Evolutionary conservation across 2,888 invertebrate genomes (phyloP), one percentile per base, ranked within the genome.

Genomic region (Invenusta paracnida): DNA sequence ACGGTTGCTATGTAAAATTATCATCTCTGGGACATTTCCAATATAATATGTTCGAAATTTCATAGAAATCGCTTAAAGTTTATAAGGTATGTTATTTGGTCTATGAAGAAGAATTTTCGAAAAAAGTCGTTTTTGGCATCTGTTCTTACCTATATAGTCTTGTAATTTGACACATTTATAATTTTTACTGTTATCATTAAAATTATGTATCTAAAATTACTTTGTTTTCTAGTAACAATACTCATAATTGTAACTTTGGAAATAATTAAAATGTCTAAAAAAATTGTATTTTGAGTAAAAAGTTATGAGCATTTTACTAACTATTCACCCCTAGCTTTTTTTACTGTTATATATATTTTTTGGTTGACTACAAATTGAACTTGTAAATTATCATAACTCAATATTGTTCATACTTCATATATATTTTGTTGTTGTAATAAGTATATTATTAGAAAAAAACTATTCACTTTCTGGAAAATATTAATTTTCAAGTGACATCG

Each of bases 131-230:
- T n/a, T n/a, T n/a, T n/a, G n/a, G n/a, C n/a, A n/a, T n/a, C n/a
- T n/a, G n/a, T n/a, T n/a, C n/a, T n/a, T n/a, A n/a, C n/a, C n/a
- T n/a, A n/a, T n/a, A n/a, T 48, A 48, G 17, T 48, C 48, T 48
- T 48, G 48, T 48, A 48, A 48, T 48, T 48, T 73, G 73, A 73
- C 73, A n/a, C 73, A 73, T 73, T 13, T 73, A 73, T 73, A 5
- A 73, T 23, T 73, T 73, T 73, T 73, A 73, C 27, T 73, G 73
- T 73, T 73, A 73, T 73, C 73, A 73, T 13, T 73, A 73, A 73
- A 73, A 73, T 73, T 73, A 73, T 73, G 73, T 73, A 73, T 73
- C 73, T 73, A 73, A 73, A 73, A 73, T 73, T 73, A 73, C 25
- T 73, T 73, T 73, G 73, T 73, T 73, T 73, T 73, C 23, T 73